A percentile compares a stretch with the other conserved stretches of the same genome.
Conservation (phyloP, 92 coral and sea anemone species). For the Umimayanthus kanabou region DNA sequence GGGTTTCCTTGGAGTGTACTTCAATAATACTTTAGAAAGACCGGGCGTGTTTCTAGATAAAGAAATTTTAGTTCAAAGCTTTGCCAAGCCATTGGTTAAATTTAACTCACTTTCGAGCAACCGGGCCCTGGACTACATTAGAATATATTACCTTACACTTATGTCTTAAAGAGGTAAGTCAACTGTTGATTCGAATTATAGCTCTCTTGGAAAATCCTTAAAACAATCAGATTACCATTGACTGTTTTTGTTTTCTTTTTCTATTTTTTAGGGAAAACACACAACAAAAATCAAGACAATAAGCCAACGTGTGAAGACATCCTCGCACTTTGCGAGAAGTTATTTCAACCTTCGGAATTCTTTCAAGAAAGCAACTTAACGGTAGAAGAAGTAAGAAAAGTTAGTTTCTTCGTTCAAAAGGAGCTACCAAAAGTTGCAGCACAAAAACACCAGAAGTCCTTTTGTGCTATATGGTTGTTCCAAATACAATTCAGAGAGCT, state of each 20-base stretch:
- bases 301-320: neutral
- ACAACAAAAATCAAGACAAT: neutral
- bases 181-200: neutral
- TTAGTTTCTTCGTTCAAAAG: slow-evolving; percentile 6
- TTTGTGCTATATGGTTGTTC: slow-evolving; percentile 15
- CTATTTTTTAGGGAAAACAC: slow-evolving; percentile 2
- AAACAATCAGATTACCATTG: no score
- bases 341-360: neutral
- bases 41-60: no score
- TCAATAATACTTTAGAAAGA: no score
- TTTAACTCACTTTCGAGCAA: no score
- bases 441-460: slow-evolving; percentile 7
- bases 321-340: neutral
- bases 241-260: no score
- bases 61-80: no score
- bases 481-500: neutral
- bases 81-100: no score
- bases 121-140: no score
- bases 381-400: slow-evolving; percentile 6
- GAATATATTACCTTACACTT: no score
- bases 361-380: neutral
- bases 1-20: no score
- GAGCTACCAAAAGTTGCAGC: slow-evolving; percentile 25
- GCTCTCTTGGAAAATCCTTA: neutral
- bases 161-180: neutral